These are phyloP conservation scores for Steatocranus sp. DNA, from an alignment of 2,797 vertebrate species.

Conservation along the genomic window DNA sequence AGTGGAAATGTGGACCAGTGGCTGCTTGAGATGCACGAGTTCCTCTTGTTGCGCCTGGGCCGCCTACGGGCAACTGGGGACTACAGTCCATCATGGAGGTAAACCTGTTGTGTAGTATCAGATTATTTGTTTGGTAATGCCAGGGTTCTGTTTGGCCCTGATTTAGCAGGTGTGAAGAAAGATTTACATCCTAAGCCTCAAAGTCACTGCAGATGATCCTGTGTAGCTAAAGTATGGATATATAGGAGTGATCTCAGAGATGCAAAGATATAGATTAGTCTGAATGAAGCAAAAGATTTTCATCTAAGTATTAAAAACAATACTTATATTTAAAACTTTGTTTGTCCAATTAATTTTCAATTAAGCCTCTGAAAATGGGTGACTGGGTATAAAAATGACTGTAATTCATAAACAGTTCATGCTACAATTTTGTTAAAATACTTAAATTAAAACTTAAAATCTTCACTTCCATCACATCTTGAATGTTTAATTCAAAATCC, in stretches of 20 bases:
- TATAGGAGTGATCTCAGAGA: neutral
- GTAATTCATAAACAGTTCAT: rapidly evolving
- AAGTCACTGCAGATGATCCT: neutral
- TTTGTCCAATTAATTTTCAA: neutral
- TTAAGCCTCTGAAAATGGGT: neutral
- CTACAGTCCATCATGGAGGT: constrained; percentile 78
- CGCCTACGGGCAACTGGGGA: neutral
- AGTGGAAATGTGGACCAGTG: constrained; percentile 71
- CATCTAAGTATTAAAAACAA: neutral
- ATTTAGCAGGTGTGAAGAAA: rapidly evolving
- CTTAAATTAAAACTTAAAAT: neutral
- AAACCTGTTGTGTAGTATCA: neutral
- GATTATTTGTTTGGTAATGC: neutral
- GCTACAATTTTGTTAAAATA: neutral
- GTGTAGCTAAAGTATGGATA: neutral
- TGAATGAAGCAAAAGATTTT: rapidly evolving
- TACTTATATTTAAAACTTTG: neutral
- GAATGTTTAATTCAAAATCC: neutral
- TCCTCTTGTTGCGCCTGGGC: constrained; percentile 76
- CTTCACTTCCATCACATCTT: neutral
- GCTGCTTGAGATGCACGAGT: constrained; percentile 84
- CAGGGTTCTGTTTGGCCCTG: neutral
- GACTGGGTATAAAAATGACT: neutral
- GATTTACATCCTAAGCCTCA: rapidly evolving
- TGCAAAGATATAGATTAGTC: neutral